Base-by-base conservation (phyloP, 2,113 vertebrate genomes). In the Neolamprologus hecqui region DNA sequence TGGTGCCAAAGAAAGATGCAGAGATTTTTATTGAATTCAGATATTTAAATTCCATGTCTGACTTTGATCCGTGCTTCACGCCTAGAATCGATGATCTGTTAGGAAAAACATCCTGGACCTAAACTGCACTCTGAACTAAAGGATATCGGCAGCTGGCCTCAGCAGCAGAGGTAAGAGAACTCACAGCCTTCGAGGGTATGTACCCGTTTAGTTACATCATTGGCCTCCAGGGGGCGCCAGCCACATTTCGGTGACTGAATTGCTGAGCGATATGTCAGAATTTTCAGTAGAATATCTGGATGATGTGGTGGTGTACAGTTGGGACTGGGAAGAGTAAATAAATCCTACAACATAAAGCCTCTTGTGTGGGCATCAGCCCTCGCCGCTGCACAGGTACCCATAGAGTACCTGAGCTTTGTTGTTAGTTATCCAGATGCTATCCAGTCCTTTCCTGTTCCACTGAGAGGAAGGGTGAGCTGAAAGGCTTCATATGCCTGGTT, bases 191-290 rank as follows among this genome's bases (percentile, higher is more conserved):
- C 4, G 23, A 28, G 68, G 14, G 8, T 26, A 73, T 1, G 14
- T 2, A 47, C 14, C 40, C 2, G 4, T 26, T 17, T 45, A 45
- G n/a, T 15, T 42, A 26, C 0, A 15, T 3, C 14, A 0, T 28
- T 17, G 40, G 21, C 14, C 14, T 73, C 68, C 13, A 45, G 68
- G 68, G 37, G 68, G 68, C 4, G 1, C 13, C 65, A 45, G 8
- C 68, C 4, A 45, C 68, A 45, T 73, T 73, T 73, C 65, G 6
- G 21, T 10, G 7, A 45, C 40, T 45, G 65, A 45, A 45, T 10
- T 3, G 21, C 65, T 15, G 65, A 73, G 65, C 5, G 5, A 45
- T 23, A 3, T 10, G 21, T 15, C 65, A 45, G 65, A 73, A 73
- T 45, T 73, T 42, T 26, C 13, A 45, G 65, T 23, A 73, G 21